phyloP scores from a whole-genome alignment of 35 echinoderm and acorn worm species.

The Amphiura filiformis region DNA sequence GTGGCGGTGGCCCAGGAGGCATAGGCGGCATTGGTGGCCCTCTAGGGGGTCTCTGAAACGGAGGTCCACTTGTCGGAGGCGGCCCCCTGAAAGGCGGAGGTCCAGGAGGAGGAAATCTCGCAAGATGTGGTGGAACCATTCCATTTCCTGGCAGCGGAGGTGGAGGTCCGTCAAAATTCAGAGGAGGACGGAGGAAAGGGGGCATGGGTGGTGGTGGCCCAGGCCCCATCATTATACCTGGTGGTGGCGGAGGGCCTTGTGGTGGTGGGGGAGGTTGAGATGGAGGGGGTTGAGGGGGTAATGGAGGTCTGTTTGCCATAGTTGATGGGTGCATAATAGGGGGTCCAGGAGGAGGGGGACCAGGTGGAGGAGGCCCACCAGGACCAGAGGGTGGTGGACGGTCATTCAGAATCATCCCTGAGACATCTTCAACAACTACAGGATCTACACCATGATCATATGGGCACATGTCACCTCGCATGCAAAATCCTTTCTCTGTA shows the following conservation, averaged over 20 bases:
- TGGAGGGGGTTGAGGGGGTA: conserved; percentile 35
- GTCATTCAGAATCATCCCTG: conserved; percentile 39
- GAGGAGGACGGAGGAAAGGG: too few species aligned
- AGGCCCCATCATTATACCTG: background rate
- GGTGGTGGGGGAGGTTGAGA: conserved; percentile 40
- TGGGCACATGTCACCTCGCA: conserved; percentile 90
- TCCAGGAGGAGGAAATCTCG: background rate
- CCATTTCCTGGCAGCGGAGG: conserved; percentile 31
- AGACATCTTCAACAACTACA: conserved; percentile 87
- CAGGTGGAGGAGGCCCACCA: conserved; percentile 36
- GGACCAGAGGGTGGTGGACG: conserved; percentile 33
- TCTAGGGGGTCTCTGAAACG: background rate
- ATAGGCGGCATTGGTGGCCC: background rate
- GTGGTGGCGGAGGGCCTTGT: conserved; percentile 30
- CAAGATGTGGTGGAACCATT: background rate
- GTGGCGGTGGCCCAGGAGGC: conserved; percentile 31
- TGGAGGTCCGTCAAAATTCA: conserved; percentile 27
- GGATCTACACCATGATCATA: conserved; percentile 94
- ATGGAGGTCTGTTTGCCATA: conserved; percentile 13
- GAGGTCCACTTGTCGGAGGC: background rate
- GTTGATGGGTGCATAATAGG: background rate
- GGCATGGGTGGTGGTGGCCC: conserved; percentile 32
- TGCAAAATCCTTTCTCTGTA: conserved; percentile 97
- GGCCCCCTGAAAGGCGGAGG: background rate
- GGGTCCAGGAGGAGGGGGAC: conserved; percentile 46